Conservation (phyloP, 2,888 invertebrate species). For the Coelopa pilipes region DNA sequence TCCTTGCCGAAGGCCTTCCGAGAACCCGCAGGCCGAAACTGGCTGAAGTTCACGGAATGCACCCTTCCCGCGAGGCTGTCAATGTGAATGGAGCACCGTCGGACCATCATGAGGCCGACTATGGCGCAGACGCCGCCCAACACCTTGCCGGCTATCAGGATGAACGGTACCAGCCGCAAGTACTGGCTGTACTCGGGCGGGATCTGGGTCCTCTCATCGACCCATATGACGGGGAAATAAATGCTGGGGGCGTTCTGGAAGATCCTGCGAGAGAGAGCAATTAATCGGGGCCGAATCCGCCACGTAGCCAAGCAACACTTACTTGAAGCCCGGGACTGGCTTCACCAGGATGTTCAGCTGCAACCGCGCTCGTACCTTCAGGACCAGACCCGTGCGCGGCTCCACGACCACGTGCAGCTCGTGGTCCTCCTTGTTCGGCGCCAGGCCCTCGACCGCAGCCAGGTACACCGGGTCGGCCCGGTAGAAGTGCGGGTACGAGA, state of each 20-base stretch:
- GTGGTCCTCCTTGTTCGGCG: conserved; percentile 74
- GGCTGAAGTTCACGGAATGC: not conserved
- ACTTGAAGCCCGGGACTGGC: conserved; percentile 73
- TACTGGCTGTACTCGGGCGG: conserved; percentile 32
- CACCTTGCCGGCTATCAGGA: conserved; percentile 60
- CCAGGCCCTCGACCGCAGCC: conserved; percentile 74
- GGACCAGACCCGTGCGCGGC: conserved; percentile 79
- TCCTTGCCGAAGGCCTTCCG: not conserved
- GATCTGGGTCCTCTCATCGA: conserved; percentile 51
- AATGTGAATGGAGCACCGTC: not conserved
- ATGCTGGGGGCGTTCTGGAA: conserved; percentile 69
- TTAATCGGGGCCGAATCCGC: not conserved
- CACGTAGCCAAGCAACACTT: conserved; percentile 66
- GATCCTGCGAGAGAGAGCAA: conserved; percentile 67
- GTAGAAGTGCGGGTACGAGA: conserved; percentile 86
- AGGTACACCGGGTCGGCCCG: conserved; percentile 76
- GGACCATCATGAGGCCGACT: not conserved
- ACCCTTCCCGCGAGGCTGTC: not conserved
- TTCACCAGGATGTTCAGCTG: conserved; percentile 81
- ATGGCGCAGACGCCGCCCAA: not conserved
- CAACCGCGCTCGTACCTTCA: conserved; percentile 79
- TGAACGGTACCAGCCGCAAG: conserved; percentile 62
- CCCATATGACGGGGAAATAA: conserved; percentile 56
- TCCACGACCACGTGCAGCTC: conserved; percentile 80
- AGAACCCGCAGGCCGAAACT: not conserved